Conservation (phyloP, 2,888 invertebrate species). For the Diarsia dahlii region DNA sequence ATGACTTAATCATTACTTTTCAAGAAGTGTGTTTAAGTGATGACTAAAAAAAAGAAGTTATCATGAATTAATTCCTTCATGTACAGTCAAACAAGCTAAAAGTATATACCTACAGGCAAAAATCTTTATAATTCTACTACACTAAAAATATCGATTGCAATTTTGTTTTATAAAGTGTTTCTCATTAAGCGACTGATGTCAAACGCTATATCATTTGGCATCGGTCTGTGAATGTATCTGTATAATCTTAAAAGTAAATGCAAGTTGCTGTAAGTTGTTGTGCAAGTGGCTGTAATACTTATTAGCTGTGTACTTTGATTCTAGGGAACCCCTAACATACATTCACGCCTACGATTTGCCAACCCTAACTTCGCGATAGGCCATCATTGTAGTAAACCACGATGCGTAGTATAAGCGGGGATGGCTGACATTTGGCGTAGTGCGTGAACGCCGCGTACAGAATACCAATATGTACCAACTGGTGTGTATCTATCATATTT, state of each 20-base stretch:
- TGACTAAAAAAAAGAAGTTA: background rate
- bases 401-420: constrained; percentile 53
- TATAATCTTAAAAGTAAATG: too few relatives aligned
- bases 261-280: too few relatives aligned
- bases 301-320: too few relatives aligned
- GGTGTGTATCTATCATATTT: constrained; percentile 29
- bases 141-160: too few relatives aligned
- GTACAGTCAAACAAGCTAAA: too few relatives aligned
- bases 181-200: too few relatives aligned
- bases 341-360: background rate
- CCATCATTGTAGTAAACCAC: constrained; percentile 59
- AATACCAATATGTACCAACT: constrained; percentile 57
- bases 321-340: background rate
- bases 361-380: constrained; percentile 40
- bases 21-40: background rate
- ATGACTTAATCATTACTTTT: background rate
- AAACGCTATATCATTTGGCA: too few relatives aligned
- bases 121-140: too few relatives aligned
- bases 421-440: constrained; percentile 65
- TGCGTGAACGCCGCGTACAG: constrained; percentile 57
- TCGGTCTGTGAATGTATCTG: too few relatives aligned
- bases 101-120: too few relatives aligned
- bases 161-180: too few relatives aligned
- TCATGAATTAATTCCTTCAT: background rate
- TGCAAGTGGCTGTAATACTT: too few relatives aligned